Percentiles rank a stretch among this genome's conserved stretches.
Evolutionary conservation across 2,113 vertebrate species (phyloP).

Genomic region (Alaudala cheleensis): DNA sequence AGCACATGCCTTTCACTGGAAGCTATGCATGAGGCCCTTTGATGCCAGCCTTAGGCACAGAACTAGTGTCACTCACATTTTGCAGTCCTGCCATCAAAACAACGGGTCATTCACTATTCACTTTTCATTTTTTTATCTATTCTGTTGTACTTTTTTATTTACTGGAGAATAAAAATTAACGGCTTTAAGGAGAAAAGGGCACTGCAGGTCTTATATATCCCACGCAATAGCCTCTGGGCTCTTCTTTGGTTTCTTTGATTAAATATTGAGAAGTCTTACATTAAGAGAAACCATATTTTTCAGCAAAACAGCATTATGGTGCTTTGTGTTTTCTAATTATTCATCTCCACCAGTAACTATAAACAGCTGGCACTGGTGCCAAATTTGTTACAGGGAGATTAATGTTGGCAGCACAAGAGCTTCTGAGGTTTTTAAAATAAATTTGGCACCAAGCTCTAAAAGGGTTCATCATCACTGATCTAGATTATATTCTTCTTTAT

Average conservation of each 20-base stretch:
- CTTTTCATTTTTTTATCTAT: not conserved
- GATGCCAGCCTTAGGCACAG: not conserved
- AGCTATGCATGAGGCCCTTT: not conserved
- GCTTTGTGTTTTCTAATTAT: not conserved
- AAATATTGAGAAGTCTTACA: not conserved
- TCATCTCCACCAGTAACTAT: not conserved
- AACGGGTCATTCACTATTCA: not conserved
- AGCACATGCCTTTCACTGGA: not conserved
- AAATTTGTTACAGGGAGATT: not conserved
- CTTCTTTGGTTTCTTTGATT: not conserved
- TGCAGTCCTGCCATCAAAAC: not conserved
- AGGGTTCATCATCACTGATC: not conserved
- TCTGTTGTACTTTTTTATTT: not conserved
- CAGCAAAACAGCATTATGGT: not conserved
- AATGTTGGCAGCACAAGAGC: not conserved
- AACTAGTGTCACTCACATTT: not conserved
- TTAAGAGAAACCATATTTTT: not conserved
- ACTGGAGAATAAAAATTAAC: not conserved
- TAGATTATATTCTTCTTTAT: not conserved
- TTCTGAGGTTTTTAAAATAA: slow-evolving; percentile 13
- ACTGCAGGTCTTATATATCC: not conserved
- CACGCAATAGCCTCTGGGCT: not conserved
- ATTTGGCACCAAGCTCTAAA: not conserved
- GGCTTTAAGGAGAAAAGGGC: not conserved
- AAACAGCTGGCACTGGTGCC: not conserved